Conservation (phyloP, 2,797 vertebrate genomes). For the Nannoperca australis region DNA sequence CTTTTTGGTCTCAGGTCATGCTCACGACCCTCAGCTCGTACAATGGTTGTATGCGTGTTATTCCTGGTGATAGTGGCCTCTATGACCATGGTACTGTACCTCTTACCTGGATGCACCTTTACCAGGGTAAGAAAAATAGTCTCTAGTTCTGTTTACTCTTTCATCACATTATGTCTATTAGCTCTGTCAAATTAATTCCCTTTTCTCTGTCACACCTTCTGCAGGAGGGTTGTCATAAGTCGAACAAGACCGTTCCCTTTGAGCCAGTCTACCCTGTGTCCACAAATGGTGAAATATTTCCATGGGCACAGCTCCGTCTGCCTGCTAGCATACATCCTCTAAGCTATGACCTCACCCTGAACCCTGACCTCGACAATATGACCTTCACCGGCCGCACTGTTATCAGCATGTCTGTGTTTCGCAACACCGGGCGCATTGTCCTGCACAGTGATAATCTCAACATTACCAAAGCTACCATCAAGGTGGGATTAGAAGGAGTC, state of each 20-base stretch:
- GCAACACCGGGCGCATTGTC: slow-evolving; percentile 87
- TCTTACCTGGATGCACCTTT: slow-evolving; percentile 94
- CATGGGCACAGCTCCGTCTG: slow-evolving; percentile 91
- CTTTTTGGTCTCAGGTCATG: slow-evolving; percentile 78
- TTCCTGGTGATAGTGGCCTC: slow-evolving; percentile 89
- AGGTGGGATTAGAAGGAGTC: slow-evolving; percentile 62
- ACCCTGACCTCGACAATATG: slow-evolving; percentile 89
- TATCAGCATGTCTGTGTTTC: slow-evolving; percentile 85
- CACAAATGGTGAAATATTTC: slow-evolving; percentile 89
- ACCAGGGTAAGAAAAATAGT: slow-evolving; percentile 86
- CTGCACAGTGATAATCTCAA: slow-evolving; percentile 91
- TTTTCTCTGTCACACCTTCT: slow-evolving; percentile 12
- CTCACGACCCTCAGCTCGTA: slow-evolving; percentile 86
- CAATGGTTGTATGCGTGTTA: slow-evolving; percentile 87
- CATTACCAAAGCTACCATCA: slow-evolving; percentile 88
- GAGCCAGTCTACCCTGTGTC: slow-evolving; percentile 87
- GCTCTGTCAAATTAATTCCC: neutral
- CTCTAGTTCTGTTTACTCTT: neutral
- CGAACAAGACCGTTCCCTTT: slow-evolving; percentile 78
- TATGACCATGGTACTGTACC: slow-evolving; percentile 90
- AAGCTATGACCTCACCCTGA: slow-evolving; percentile 89
- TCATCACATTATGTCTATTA: neutral
- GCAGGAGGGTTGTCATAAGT: slow-evolving; percentile 89
- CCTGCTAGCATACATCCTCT: slow-evolving; percentile 87
- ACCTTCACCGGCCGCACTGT: slow-evolving; percentile 87